Evolutionary conservation across 2,113 vertebrate genomes (phyloP).

Genomic region (Urocynchramus pylzowi): DNA sequence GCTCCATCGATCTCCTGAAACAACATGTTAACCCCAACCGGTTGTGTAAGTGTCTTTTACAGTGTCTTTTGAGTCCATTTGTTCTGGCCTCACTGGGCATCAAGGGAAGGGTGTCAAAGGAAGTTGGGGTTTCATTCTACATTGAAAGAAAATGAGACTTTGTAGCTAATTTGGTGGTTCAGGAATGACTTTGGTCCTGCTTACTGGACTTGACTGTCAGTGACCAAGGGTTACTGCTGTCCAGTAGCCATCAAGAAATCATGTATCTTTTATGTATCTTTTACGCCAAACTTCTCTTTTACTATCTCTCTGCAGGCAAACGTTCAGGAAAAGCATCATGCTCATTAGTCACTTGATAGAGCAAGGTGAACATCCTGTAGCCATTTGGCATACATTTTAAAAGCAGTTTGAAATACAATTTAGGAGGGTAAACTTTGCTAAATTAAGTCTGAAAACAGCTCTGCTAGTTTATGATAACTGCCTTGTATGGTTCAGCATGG

Average conservation of each 20-base stretch:
- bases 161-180: not conserved
- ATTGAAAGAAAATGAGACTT: not conserved
- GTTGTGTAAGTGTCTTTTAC: slow-evolving; percentile 75
- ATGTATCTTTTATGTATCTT: too few species aligned
- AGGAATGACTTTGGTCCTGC: not conserved
- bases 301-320: not conserved
- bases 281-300: too few species aligned
- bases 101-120: not conserved
- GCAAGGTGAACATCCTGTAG: not conserved
- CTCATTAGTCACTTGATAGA: not conserved
- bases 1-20: slow-evolving; percentile 81
- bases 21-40: slow-evolving; percentile 93
- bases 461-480: not conserved
- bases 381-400: not conserved
- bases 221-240: not conserved
- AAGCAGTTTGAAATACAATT: not conserved
- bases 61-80: not conserved
- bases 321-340: not conserved
- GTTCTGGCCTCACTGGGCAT: not conserved
- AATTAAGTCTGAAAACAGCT: not conserved
- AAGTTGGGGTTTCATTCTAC: not conserved
- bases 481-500: not conserved
- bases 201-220: not conserved
- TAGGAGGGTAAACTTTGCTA: not conserved
- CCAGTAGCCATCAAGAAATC: not conserved